Percentiles rank a stretch among this genome's conserved stretches.
Evolutionary conservation across 2,797 vertebrate species (phyloP).

Genomic region (Malacoraja senta): DNA sequence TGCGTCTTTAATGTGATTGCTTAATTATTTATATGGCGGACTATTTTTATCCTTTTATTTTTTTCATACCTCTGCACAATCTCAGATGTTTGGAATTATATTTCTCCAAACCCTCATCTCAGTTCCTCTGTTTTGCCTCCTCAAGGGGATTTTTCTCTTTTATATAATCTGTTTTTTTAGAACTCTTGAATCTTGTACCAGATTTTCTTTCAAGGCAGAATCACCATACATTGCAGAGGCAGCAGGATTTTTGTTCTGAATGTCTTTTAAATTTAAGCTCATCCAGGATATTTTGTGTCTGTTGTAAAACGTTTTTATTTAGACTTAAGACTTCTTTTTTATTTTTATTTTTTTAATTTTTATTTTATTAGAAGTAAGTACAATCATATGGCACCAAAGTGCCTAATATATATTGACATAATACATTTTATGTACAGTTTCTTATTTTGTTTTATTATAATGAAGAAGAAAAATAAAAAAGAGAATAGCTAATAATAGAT

Average conservation of each 20-base stretch:
- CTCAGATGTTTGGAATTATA: slow-evolving; percentile 10
- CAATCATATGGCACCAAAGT: no score
- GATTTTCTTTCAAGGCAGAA: not conserved
- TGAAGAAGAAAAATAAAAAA: no score
- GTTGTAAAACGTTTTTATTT: not conserved
- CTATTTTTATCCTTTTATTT: slow-evolving; percentile 25
- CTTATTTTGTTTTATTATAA: no score
- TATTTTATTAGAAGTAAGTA: no score
- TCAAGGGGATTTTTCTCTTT: not conserved
- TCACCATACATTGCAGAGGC: not conserved
- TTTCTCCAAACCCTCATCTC: slow-evolving; percentile 10
- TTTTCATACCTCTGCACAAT: not conserved
- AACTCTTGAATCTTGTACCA: not conserved
- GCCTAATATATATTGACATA: no score
- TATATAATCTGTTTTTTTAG: not conserved
- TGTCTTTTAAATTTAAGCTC: not conserved
- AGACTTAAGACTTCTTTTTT: no score
- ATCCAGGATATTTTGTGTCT: no score
- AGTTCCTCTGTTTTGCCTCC: not conserved
- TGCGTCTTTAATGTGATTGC: slow-evolving; percentile 28
- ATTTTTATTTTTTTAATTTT: no score
- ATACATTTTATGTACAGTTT: no score
- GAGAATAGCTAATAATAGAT: no score
- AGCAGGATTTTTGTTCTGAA: not conserved
- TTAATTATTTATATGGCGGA: slow-evolving; percentile 19